These are phyloP conservation scores for Takifugu bimaculatus DNA, from an alignment of 2,113 vertebrate genomes.

Conservation along the genomic window DNA sequence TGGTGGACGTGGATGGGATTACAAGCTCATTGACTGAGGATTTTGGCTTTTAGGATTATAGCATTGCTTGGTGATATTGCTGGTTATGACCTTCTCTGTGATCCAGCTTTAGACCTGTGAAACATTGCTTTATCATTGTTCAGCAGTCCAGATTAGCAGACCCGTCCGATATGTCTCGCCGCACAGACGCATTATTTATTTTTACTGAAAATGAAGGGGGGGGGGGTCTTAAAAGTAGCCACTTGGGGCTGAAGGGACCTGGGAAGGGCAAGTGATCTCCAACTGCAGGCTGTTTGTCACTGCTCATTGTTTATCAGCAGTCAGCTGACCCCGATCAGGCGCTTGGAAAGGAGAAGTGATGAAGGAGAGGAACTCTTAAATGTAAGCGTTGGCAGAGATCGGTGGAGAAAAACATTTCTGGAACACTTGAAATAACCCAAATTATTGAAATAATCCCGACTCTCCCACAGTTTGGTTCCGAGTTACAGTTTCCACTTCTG, in stretches of 20 bases:
- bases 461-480: too few relatives aligned
- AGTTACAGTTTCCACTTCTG: neutral
- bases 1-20: conserved; percentile 70
- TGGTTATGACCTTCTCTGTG: conserved; percentile 67
- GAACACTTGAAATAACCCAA: conserved; percentile 9
- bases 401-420: conserved; percentile 30
- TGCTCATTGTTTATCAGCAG: conserved; percentile 72
- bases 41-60: conserved; percentile 78
- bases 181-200: neutral
- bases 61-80: conserved; percentile 70
- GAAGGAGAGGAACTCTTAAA: conserved; percentile 60
- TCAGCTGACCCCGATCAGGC: conserved; percentile 79
- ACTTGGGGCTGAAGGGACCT: conserved; percentile 50
- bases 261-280: conserved; percentile 55
- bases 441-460: neutral
- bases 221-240: conserved; percentile 23
- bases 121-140: conserved; percentile 51
- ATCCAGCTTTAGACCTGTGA: conserved; percentile 70
- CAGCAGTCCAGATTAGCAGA: conserved; percentile 22
- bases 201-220: neutral
- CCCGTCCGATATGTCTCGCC: conserved; percentile 9
- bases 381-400: conserved; percentile 58
- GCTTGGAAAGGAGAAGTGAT: conserved; percentile 73
- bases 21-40: conserved; percentile 70
- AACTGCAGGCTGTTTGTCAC: conserved; percentile 67